A percentile compares a stretch with the other conserved stretches of the same genome.
Conservation (phyloP, 2,113 vertebrate genomes). For the Dissostichus mawsoni region DNA sequence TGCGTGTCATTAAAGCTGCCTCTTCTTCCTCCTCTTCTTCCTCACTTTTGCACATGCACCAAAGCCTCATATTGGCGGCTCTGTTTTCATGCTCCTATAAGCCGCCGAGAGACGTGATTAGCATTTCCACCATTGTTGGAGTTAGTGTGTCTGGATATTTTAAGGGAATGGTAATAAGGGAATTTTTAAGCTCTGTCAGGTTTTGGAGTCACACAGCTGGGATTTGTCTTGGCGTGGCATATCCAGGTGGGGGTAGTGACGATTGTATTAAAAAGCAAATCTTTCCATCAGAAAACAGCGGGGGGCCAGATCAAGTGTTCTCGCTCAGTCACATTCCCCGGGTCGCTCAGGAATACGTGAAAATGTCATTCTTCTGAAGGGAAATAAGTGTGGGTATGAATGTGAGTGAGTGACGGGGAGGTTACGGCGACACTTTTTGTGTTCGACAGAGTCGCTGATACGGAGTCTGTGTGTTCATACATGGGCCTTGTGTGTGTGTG, state of each 20-base stretch:
- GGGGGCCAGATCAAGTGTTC: conserved; percentile 84
- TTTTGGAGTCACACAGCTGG: conserved; percentile 79
- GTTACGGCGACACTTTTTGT: conserved; percentile 46
- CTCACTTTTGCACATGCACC: conserved; percentile 42
- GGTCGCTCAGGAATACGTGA: conserved; percentile 75
- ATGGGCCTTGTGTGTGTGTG: conserved; percentile 46
- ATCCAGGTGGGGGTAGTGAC: conserved; percentile 82
- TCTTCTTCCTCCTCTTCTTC: conserved; percentile 42
- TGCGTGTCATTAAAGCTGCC: conserved; percentile 69
- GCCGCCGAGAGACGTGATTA: conserved; percentile 71
- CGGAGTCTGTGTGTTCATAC: conserved; percentile 46
- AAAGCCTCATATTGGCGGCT: conserved; percentile 63
- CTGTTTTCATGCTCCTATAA: conserved; percentile 59
- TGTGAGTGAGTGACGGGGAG: conserved; percentile 58
- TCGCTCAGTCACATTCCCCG: conserved; percentile 77
- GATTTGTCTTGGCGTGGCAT: conserved; percentile 82
- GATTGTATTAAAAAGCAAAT: conserved; percentile 86
- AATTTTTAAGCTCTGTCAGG: conserved; percentile 77
- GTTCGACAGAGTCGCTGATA: conserved; percentile 50
- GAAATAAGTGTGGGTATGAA: conserved; percentile 71
- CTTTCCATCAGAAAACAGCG: conserved; percentile 84
- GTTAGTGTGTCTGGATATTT: conserved; percentile 75
- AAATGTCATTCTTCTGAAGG: conserved; percentile 73
- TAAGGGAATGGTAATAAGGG: conserved; percentile 78
- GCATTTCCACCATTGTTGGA: conserved; percentile 70